phyloP scores from a whole-genome alignment of 1,140 invertebrate genomes.

The Lamellibrachia luymesi region DNA sequence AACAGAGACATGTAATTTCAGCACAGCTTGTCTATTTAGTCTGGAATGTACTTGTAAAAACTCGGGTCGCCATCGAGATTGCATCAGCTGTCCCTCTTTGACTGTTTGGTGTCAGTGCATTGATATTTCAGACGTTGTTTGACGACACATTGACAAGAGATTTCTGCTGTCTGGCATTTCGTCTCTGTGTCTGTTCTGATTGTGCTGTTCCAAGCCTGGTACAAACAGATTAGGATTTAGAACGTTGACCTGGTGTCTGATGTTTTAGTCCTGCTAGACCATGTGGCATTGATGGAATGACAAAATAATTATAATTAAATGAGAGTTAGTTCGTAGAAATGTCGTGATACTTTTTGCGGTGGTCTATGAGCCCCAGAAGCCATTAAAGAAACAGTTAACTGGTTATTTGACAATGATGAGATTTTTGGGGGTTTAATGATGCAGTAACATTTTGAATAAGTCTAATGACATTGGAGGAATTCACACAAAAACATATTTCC shows the following conservation, averaged over 20 bases:
- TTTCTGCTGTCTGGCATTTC: background rate
- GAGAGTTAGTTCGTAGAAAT: background rate
- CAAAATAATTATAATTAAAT: background rate
- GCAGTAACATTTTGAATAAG: too few species aligned
- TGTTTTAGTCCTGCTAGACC: background rate
- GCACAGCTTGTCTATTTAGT: background rate
- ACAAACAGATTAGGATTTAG: background rate
- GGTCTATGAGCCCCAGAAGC: background rate
- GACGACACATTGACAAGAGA: background rate
- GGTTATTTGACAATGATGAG: too few species aligned
- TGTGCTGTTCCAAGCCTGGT: background rate
- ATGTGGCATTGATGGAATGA: background rate
- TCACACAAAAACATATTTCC: too few species aligned
- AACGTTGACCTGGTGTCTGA: background rate
- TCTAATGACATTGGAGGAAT: too few species aligned
- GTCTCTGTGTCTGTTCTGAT: background rate
- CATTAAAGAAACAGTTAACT: too few species aligned
- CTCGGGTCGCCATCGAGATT: background rate
- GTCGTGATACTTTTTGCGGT: background rate
- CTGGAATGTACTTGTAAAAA: background rate
- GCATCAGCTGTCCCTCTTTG: background rate
- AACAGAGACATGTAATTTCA: background rate
- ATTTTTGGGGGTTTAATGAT: too few species aligned
- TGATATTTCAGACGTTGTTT: background rate
- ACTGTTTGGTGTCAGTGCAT: background rate